Base-by-base conservation (phyloP, 2,888 invertebrate genomes). In the Standfussiana lucernea region DNA sequence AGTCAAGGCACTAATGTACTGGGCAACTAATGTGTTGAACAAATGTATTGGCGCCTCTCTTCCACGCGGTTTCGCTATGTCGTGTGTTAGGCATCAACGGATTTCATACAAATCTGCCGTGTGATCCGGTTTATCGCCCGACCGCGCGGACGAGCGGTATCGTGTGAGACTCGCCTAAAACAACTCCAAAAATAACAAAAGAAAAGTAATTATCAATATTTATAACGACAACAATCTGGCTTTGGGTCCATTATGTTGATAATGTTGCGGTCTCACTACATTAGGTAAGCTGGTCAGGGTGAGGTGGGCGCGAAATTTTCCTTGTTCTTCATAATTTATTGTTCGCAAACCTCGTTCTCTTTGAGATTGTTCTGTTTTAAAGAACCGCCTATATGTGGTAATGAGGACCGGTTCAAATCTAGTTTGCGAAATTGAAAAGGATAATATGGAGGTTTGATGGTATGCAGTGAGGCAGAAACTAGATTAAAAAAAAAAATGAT, bases 221-320 rank as follows among this genome's bases (percentile, higher is more conserved):
- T 75, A 82, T 61, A 67, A 65, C 40, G 18, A 69, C 62, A 68
- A 77, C 68, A 74, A 64, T 68, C 28, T 66, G 37, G 40, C 67
- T 77, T 77, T 53, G 65, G 35, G 18, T 21, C 73, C 71, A 75
- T 83, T 79, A 79, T 59, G 50, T 47, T 72, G 35, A 75, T 79
- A 75, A 86, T 75, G 40, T 76, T 40, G 64, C 47, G 35, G 67
- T 66, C 64, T 68, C 72, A 68, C 61, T 77, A 67, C 84, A 74
- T 82, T 82, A 82, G 77, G 66, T 82, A 86, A 83, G 35, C 69
- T 89, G 84, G 86, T 87, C 88, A 88, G 88, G 89, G 89, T 78
- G 75, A 81, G 67, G 67, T 66, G 5, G 50, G 10, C 42, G 69
- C 37, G 28, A 85, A 72, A 81, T 81, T 84, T 77, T 81, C 86